Percentiles rank a stretch among this genome's conserved stretches.
These are phyloP conservation scores for Nipponacmea schrenckii DNA, from an alignment of 2,888 invertebrate species.

Conservation along the genomic window DNA sequence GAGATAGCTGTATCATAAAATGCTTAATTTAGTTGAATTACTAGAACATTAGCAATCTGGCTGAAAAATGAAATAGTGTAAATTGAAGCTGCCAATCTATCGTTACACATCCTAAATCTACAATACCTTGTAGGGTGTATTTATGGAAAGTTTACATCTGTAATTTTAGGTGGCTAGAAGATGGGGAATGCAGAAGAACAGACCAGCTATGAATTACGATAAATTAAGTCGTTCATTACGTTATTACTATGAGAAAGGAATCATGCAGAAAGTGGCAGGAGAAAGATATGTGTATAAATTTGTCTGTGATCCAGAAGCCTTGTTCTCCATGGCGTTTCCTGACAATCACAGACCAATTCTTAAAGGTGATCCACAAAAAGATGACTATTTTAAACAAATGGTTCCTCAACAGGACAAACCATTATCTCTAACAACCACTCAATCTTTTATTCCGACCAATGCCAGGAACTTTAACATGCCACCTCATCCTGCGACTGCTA, in stretches of 20 bases:
- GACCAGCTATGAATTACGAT: constrained; percentile 98
- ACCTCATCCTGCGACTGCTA: constrained; percentile 19
- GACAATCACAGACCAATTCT: constrained; percentile 60
- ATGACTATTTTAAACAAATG: constrained; percentile 30
- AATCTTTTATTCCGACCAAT: constrained; percentile 19
- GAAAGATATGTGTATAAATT: constrained; percentile 97
- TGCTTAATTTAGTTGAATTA: too few species aligned
- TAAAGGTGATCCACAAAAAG: constrained; percentile 49
- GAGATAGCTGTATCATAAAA: too few species aligned
- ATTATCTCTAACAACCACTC: constrained; percentile 22
- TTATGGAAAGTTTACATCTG: too few species aligned
- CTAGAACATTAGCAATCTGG: too few species aligned
- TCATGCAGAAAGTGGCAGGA: constrained; percentile 94
- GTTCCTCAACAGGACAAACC: constrained; percentile 23
- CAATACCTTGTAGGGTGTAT: too few species aligned
- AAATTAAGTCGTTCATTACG: constrained; percentile 91
- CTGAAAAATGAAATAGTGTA: too few species aligned
- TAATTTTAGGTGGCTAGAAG: constrained; percentile 83
- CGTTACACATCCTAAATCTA: too few species aligned
- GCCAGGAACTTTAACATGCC: constrained; percentile 27
- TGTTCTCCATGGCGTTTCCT: constrained; percentile 66
- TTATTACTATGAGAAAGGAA: constrained; percentile 98
- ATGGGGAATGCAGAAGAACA: constrained; percentile 96
- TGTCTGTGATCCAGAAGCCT: constrained; percentile 84
- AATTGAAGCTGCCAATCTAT: too few species aligned